Conservation (phyloP, 2,888 invertebrate genomes). For the Hypena proboscidalis region DNA sequence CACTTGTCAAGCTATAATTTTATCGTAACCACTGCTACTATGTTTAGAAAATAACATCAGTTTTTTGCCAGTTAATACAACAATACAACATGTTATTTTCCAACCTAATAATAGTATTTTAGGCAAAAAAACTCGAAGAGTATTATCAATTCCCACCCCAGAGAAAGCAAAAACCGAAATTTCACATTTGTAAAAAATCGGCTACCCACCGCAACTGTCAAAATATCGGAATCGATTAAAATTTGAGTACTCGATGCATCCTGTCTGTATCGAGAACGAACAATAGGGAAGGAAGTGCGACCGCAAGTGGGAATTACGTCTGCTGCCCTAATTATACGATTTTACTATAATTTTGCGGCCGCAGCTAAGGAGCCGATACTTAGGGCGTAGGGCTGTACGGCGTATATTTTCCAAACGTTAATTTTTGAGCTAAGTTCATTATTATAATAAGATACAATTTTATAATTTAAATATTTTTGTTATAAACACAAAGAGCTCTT, state of each 20-base stretch:
- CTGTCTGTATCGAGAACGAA: conserved; percentile 61
- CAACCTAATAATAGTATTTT: too few species aligned
- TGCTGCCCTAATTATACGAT: conserved; percentile 78
- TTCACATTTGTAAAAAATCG: conserved; percentile 60
- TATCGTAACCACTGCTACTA: too few species aligned
- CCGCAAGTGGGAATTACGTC: conserved; percentile 77
- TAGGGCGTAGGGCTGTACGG: conserved; percentile 37
- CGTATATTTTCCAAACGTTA: background rate
- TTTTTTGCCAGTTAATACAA: background rate
- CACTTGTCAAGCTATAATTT: too few species aligned
- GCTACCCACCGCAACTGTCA: conserved; percentile 78
- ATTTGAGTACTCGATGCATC: conserved; percentile 56
- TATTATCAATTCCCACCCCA: conserved; percentile 36
- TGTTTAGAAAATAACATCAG: too few species aligned
- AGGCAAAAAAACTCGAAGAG: conserved; percentile 21
- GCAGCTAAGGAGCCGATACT: conserved; percentile 49
- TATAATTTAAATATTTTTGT: too few species aligned
- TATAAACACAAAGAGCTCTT: too few species aligned
- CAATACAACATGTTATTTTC: conserved; percentile 4
- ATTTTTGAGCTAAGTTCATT: too few species aligned
- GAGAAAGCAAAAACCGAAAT: conserved; percentile 53
- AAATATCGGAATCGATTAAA: conserved; percentile 79
- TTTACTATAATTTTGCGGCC: conserved; percentile 79
- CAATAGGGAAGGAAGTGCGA: conserved; percentile 80
- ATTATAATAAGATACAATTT: too few species aligned